Evolutionary conservation across 92 coral and sea anemone species (phyloP).

Genomic region (Epizoanthus rinbou): DNA sequence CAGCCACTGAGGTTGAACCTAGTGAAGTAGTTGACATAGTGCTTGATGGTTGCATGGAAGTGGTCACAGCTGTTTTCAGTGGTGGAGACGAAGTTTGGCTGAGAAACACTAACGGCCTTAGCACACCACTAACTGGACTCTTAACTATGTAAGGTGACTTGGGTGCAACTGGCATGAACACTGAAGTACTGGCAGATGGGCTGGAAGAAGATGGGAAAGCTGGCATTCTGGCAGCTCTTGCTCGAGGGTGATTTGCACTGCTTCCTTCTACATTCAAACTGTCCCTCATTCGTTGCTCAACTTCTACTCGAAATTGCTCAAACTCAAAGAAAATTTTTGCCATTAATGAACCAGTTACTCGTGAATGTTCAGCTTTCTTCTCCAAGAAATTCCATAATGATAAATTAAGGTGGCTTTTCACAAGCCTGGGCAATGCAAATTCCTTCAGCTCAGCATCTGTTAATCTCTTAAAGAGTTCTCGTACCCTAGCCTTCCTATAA

Average conservation of each 20-base stretch:
- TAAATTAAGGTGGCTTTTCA: neutral
- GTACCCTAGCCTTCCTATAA: conserved; percentile 29
- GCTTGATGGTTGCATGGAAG: neutral
- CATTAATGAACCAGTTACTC: conserved; percentile 28
- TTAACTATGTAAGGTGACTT: neutral
- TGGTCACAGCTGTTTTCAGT: neutral
- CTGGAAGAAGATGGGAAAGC: neutral
- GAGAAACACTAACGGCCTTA: neutral
- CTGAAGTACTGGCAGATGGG: neutral
- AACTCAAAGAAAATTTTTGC: conserved; percentile 31
- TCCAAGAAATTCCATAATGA: conserved; percentile 29
- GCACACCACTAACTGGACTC: too few species aligned
- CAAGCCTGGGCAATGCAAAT: conserved; percentile 41
- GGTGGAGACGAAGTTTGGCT: neutral
- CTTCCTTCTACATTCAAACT: conserved; percentile 1
- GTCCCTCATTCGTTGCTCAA: conserved; percentile 22
- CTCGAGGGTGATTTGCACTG: neutral
- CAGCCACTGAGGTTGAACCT: too few species aligned
- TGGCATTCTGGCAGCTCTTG: neutral
- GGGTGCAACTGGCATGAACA: neutral
- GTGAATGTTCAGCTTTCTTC: conserved; percentile 36
- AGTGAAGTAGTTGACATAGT: neutral
- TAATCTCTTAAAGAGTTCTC: conserved; percentile 28
- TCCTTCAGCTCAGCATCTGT: conserved; percentile 39
- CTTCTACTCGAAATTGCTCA: conserved; percentile 37